Base-by-base conservation (phyloP, 2,113 vertebrate species). In the Cygnus buccinator region DNA sequence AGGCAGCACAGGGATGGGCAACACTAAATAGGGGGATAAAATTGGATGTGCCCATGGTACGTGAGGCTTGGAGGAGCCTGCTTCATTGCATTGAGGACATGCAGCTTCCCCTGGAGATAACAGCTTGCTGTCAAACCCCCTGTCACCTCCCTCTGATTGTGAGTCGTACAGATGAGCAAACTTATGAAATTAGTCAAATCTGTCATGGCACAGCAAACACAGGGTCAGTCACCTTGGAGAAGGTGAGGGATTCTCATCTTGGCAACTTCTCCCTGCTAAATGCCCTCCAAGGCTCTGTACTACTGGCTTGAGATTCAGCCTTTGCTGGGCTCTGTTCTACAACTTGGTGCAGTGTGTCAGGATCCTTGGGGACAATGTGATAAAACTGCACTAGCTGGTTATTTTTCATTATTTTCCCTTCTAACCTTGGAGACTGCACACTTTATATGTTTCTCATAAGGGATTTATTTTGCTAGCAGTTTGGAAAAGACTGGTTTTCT, bases 21-120 rank as follows among this genome's bases (percentile, higher is more conserved):
- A 74, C 2, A 4, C 76, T 72, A 75, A 72, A 80, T 52, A 28
- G 2, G 48, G 89, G 37, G 74, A 28, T 15, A n/a, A 71, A 79
- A 80, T 0, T 33, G 50, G 44, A 74, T 12, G 52, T 0, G 0
- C 13, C 21, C 17, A 10, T 0, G 1, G 21, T 33, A 52, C 0
- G 0, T 33, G 62, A 65, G n/a, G 6, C 55, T 46, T 2, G 2
- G 20, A 86, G 50, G 50, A 86, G 35, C 26, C 46, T 52, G 65
- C 54, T 79, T 70, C 70, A 61, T 20, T 73, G 73, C 29, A 18
- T 50, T 31, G 46, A 29, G 63, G 21, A 94, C 11, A 11, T 17
- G 59, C 37, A 50, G 11, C 44, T 87, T 62, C 4, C 3, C 55
- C 26, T 11, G 37, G 62, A 89, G 39, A 43, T 39, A 11, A 8